Evolutionary conservation across 2,113 vertebrate species (phyloP), one percentile per base, ranked within the genome.

Genomic region (Hymenochirus boettgeri): DNA sequence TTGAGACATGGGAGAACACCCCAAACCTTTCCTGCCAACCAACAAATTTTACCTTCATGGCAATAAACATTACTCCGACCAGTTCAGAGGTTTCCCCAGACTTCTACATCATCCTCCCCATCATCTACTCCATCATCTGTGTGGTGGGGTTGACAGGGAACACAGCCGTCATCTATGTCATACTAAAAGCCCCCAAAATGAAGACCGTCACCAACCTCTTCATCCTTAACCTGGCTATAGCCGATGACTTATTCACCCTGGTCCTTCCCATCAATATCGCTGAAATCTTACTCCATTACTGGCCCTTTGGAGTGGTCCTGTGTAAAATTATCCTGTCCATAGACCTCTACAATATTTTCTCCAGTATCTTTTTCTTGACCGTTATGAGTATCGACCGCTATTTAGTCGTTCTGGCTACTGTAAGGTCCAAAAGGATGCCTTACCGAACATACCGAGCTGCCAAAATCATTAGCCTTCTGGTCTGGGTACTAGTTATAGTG

Each of bases 201-300:
- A 94, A 92, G 64, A 93, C 92, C 0, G 92, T 93, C 6, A 95
- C 93, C 48, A 93, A 95, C 6, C 91, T 95, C 88, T 95, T 95
- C 74, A 91, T 92, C 71, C 78, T 97, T 47, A 97, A 95, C 79
- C 73, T 95, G 29, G 92, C 93, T 0, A 85, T 96, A 0, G 90
- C 93, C 0, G 88, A 95, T 0, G 91, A 93, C 58, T 72, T 97
- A 55, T 99, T 94, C 73, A 89, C 90, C 0, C 73, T 95, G 7
- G 93, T 94, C 26, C 53, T 93, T 70, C 94, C 92, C 0, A 92
- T 92, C 55, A 95, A 84, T 64, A 91, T 96, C 2, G 87, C 89
- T 0, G 90, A 95, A 18, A 92, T 94, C 53, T 77, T 94, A 9
- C 77, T 97, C 11, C 88, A 89, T 72, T 85, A 88, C 76, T 94